Conservation (phyloP, 2,113 vertebrate genomes). For the Mastomys coucha region DNA sequence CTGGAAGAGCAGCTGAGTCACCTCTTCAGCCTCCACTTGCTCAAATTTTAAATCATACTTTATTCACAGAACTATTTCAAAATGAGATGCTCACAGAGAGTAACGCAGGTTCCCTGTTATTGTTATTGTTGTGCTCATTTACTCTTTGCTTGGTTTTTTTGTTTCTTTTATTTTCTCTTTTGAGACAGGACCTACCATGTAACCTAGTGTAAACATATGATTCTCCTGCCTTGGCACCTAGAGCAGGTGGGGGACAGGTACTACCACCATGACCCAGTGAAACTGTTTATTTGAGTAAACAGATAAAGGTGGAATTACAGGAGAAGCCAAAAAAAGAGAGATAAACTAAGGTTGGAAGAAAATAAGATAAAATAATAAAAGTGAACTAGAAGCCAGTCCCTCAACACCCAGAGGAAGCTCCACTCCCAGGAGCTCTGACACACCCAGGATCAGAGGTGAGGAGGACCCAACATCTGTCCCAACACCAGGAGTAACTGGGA, state of each 20-base stretch:
- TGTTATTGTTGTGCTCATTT: too few relatives aligned
- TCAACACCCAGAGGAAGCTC: too few relatives aligned
- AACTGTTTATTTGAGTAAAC: neutral
- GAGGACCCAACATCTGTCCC: too few relatives aligned
- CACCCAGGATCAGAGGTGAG: too few relatives aligned
- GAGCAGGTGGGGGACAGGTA: too few relatives aligned
- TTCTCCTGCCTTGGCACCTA: neutral
- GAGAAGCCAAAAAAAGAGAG: neutral
- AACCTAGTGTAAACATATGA: neutral
- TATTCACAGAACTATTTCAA: neutral
- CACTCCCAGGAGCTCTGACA: too few relatives aligned
- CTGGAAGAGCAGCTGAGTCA: neutral
- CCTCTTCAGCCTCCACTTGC: neutral
- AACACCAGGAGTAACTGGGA: too few relatives aligned
- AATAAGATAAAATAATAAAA: neutral
- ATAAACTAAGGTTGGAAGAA: neutral
- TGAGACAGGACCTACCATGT: neutral
- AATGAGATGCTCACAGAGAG: neutral
- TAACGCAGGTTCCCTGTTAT: neutral
- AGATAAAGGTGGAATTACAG: neutral
- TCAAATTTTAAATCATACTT: neutral
- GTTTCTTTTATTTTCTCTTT: neutral
- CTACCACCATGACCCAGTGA: neutral
- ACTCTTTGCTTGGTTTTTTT: neutral
- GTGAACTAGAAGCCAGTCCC: neutral